A percentile compares a stretch with the other conserved stretches of the same genome.
These are phyloP conservation scores for Alethe castanea DNA, from an alignment of 2,113 vertebrate genomes.

Conservation along the genomic window DNA sequence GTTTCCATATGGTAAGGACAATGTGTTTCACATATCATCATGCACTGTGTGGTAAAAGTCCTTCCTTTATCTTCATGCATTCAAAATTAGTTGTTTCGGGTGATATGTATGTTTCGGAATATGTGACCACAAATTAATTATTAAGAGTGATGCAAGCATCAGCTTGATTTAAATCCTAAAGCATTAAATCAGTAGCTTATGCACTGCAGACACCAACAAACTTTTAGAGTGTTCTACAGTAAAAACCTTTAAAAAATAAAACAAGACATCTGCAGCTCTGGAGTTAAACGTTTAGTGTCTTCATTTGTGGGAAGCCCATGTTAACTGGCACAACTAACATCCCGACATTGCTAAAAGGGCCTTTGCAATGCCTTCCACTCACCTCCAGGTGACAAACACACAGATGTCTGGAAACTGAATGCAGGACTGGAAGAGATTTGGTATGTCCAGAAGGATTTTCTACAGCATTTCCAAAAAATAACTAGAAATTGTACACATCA, in stretches of 20 bases:
- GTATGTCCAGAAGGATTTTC: background rate
- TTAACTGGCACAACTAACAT: background rate
- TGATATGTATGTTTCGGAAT: background rate
- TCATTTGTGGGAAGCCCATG: background rate
- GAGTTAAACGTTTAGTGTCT: background rate
- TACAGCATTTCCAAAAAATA: background rate
- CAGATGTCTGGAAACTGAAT: background rate
- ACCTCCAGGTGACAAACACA: background rate
- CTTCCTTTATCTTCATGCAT: background rate
- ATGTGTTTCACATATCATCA: background rate
- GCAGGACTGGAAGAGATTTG: background rate
- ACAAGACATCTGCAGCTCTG: background rate
- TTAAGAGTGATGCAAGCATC: background rate
- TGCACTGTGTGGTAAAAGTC: background rate
- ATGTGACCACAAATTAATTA: background rate
- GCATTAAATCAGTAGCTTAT: background rate
- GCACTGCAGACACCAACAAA: background rate
- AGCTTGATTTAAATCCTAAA: constrained; percentile 20
- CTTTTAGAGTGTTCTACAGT: background rate
- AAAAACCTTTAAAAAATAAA: background rate
- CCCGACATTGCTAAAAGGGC: background rate
- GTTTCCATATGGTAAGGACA: background rate
- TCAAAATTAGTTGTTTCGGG: background rate
- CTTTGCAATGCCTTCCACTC: background rate
- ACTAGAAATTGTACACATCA: background rate